Evolutionary conservation across 2,888 invertebrate genomes (phyloP).

Genomic region (Andrena chrysosceles): DNA sequence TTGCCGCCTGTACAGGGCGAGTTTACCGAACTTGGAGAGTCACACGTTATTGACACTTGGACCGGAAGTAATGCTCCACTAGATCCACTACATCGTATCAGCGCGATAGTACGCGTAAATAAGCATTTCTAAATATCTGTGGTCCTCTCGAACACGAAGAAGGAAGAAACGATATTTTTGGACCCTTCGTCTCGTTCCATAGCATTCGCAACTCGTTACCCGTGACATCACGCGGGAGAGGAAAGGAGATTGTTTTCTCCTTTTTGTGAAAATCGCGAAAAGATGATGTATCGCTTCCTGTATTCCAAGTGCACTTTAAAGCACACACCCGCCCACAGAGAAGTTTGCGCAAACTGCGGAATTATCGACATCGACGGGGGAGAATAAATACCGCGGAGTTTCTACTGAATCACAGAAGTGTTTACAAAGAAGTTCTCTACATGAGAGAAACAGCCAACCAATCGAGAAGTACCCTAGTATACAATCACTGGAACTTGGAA

Average conservation of each 20-base stretch:
- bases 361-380: not conserved
- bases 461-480: not conserved
- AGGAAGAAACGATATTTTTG: too few species aligned
- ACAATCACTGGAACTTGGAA: not conserved
- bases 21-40: constrained; percentile 46
- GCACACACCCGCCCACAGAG: not conserved
- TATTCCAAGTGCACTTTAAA: not conserved
- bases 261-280: not conserved
- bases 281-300: not conserved
- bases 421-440: not conserved
- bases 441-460: not conserved
- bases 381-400: constrained; percentile 7
- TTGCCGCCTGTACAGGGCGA: constrained; percentile 46
- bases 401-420: constrained; percentile 1
- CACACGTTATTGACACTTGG: constrained; percentile 56
- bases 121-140: not conserved
- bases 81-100: constrained; percentile 2
- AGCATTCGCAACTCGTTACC: too few species aligned
- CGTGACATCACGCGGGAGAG: too few species aligned
- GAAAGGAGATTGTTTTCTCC: too few species aligned
- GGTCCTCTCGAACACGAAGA: too few species aligned
- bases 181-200: too few species aligned
- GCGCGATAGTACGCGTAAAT: not conserved
- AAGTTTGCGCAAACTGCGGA: not conserved
- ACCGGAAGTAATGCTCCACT: constrained; percentile 54